phyloP scores from a whole-genome alignment of 2,888 invertebrate genomes.

The Hololepta plana region DNA sequence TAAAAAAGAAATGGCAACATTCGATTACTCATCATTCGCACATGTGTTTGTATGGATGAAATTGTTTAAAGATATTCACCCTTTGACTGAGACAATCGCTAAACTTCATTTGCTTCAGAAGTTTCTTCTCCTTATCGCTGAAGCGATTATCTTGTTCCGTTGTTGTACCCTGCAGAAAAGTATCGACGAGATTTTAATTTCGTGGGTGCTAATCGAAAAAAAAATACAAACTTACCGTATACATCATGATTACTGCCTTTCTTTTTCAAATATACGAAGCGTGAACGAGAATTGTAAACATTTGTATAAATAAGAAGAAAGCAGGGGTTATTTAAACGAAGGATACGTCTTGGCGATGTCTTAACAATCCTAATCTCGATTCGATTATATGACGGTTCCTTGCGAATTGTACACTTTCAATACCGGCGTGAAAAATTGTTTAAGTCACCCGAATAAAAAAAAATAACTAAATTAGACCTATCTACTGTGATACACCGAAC shows the following conservation, averaged over 20 bases:
- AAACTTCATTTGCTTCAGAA: slow-evolving; percentile 97
- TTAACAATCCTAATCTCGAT: too few relatives aligned
- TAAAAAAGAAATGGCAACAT: slow-evolving; percentile 19
- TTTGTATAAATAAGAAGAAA: too few relatives aligned
- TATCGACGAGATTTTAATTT: background rate
- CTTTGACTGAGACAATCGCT: slow-evolving; percentile 84
- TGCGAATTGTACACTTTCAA: too few relatives aligned
- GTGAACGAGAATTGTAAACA: background rate
- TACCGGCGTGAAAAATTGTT: too few relatives aligned
- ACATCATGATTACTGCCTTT: slow-evolving; percentile 19
- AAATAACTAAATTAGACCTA: too few relatives aligned
- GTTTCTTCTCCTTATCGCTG: slow-evolving; percentile 98
- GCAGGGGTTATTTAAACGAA: too few relatives aligned
- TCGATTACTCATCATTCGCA: background rate
- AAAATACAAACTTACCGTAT: slow-evolving; percentile 18
- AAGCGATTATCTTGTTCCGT: slow-evolving; percentile 99
- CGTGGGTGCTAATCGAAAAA: background rate
- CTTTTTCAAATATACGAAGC: too few relatives aligned
- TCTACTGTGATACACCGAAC: too few relatives aligned
- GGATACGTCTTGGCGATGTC: too few relatives aligned
- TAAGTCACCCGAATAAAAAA: too few relatives aligned
- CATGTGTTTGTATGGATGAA: slow-evolving; percentile 2
- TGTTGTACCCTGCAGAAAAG: slow-evolving; percentile 68
- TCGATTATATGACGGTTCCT: too few relatives aligned
- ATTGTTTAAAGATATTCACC: slow-evolving; percentile 33